Evolutionary conservation across 2,797 vertebrate genomes (phyloP), one percentile per base, ranked within the genome.

Genomic region (Hybognathus amarus): DNA sequence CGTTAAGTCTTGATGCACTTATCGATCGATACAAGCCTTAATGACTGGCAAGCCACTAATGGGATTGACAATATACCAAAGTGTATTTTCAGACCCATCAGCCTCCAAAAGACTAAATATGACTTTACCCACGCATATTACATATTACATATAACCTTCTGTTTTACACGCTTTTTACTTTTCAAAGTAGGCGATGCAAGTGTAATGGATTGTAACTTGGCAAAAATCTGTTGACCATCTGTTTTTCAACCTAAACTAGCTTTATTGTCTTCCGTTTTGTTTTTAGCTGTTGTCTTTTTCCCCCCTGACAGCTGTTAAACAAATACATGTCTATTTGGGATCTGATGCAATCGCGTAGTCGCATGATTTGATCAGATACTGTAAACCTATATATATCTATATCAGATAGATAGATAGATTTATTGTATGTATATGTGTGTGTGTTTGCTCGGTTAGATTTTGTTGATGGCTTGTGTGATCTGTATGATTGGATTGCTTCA

Each of bases 341-440:
- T 15, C 56, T 52, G 15, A 38, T 64, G 24, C 22, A 59, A 33
- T 38, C 18, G 30, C 2, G 47, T 66, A 52, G 8, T 54, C 9
- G 30, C 15, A 24, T 40, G 6, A 20, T 42, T 30, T 64, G 12
- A 9, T 27, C 2, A 59, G 3, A 33, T n/a, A n/a, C n/a, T n/a
- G n/a, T n/a, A n/a, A n/a, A n/a, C n/a, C n/a, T n/a, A n/a, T n/a
- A n/a, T n/a, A n/a, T n/a, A n/a, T n/a, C n/a, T n/a, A n/a, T n/a
- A n/a, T n/a, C n/a, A n/a, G n/a, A 30, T 30, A 30, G 30, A 30
- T 30, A 30, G 30, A 20, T 5, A 11, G 24, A 1, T 22, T 2
- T 27, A 22, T n/a, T 11, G 18, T 2, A 1, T 50, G n/a, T n/a
- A 0, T 9, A 0, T 54, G 18, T 9, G 0, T 54, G n/a, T 20